These are phyloP conservation scores for Trichonephila clavipes DNA, from an alignment of 1,140 invertebrate genomes.

Conservation along the genomic window DNA sequence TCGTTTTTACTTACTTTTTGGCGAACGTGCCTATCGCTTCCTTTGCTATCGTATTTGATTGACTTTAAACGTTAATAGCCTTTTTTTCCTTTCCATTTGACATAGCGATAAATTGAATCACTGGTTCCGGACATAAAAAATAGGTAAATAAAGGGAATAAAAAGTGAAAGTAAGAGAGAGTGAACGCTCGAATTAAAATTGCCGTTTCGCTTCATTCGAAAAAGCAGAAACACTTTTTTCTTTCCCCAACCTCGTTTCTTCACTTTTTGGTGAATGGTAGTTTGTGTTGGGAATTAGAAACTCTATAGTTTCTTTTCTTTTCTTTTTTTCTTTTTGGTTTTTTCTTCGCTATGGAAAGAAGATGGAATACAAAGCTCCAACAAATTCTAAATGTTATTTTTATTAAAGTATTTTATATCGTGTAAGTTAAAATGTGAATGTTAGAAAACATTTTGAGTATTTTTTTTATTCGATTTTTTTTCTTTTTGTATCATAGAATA, in stretches of 20 bases:
- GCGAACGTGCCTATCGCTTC: neutral
- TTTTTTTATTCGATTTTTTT: too few species aligned
- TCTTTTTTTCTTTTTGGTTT: neutral
- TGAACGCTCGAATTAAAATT: constrained; percentile 15
- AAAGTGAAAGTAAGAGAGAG: constrained; percentile 3
- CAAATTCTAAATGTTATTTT: neutral
- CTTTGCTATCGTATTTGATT: constrained; percentile 4
- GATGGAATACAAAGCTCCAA: neutral
- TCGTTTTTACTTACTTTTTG: constrained; percentile 30
- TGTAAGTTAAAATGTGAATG: too few species aligned
- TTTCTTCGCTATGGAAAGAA: neutral
- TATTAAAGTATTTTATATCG: too few species aligned
- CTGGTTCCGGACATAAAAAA: neutral
- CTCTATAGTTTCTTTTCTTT: neutral
- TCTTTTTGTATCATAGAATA: too few species aligned
- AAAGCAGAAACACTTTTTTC: neutral
- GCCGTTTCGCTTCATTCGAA: neutral
- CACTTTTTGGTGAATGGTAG: neutral
- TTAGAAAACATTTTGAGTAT: too few species aligned
- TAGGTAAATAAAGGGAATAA: constrained; percentile 38
- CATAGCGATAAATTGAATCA: constrained; percentile 52
- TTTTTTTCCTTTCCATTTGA: constrained; percentile 48
- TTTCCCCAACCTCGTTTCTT: neutral
- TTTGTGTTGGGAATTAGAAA: neutral
- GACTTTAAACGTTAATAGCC: constrained; percentile 41